Evolutionary conservation across 2,113 vertebrate species (phyloP).

Genomic region (Paedocypris sp.): DNA sequence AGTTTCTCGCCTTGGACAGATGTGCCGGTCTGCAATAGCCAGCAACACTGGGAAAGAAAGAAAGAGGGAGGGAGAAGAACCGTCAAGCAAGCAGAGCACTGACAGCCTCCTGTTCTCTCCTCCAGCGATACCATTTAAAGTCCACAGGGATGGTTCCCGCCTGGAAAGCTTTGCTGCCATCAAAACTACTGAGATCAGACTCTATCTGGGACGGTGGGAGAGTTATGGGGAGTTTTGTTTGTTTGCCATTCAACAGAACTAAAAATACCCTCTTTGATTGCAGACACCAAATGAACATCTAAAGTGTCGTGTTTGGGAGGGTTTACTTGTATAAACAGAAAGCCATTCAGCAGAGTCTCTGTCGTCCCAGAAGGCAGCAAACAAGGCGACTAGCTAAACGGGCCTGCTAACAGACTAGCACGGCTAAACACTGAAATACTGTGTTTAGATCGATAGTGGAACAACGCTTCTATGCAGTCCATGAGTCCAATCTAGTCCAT

Average conservation of each 20-base stretch:
- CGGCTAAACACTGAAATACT: too few species aligned
- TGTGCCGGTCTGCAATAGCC: not conserved
- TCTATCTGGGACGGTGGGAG: slow-evolving; percentile 8
- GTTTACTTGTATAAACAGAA: not conserved
- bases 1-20: slow-evolving; percentile 2
- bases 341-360: not conserved
- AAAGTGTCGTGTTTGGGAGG: not conserved
- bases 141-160: slow-evolving; percentile 5
- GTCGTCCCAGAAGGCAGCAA: not conserved
- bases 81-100: not conserved
- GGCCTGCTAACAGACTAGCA: too few species aligned
- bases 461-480: too few species aligned
- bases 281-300: slow-evolving; percentile 13
- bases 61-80: not conserved
- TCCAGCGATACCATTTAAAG: slow-evolving; percentile 18
- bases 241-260: slow-evolving; percentile 14
- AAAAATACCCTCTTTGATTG: slow-evolving; percentile 16
- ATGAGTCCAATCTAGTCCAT: too few species aligned
- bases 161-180: slow-evolving; percentile 6
- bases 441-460: too few species aligned
- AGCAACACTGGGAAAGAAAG: not conserved
- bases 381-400: not conserved
- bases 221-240: slow-evolving; percentile 2
- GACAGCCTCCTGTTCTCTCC: slow-evolving; percentile 1
- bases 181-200: slow-evolving; percentile 1